Evolutionary conservation across 1,140 invertebrate genomes (phyloP).

Genomic region (Cherax quadricarinatus): DNA sequence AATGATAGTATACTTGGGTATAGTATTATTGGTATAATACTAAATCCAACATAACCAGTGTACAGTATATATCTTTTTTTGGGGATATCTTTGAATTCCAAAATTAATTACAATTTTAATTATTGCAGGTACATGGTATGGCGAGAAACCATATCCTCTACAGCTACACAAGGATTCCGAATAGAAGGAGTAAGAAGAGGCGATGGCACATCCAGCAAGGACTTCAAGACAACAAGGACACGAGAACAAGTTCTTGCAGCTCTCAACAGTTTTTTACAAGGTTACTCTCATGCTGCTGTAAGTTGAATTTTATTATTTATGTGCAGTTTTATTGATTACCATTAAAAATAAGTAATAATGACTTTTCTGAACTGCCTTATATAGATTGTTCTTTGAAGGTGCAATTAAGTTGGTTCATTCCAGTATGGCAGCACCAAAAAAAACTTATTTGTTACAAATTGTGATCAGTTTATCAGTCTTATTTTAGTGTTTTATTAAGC

Average conservation of each 20-base stretch:
- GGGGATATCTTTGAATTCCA: not conserved
- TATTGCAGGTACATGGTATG: constrained; percentile 92
- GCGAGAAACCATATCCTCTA: constrained; percentile 97
- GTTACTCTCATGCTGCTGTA: constrained; percentile 87
- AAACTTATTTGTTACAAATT: no score
- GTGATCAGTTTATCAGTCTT: no score
- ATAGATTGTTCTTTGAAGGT: no score
- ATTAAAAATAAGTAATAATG: no score
- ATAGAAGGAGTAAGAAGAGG: constrained; percentile 96
- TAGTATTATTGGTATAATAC: no score
- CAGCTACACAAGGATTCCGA: constrained; percentile 94
- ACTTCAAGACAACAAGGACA: constrained; percentile 96
- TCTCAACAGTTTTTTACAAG: constrained; percentile 88
- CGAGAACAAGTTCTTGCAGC: constrained; percentile 88
- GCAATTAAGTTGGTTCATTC: no score
- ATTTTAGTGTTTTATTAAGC: no score
- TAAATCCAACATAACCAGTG: no score
- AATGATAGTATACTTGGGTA: no score
- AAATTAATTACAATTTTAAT: not conserved
- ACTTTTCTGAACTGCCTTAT: no score
- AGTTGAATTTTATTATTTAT: constrained; percentile 75
- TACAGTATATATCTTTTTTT: no score
- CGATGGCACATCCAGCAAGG: constrained; percentile 92
- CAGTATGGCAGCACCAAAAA: no score
- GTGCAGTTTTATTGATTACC: not conserved